A percentile compares a stretch with the other conserved stretches of the same genome.
Evolutionary conservation across 1,140 invertebrate genomes (phyloP).

Genomic region (Cardiocondyla obscurior): DNA sequence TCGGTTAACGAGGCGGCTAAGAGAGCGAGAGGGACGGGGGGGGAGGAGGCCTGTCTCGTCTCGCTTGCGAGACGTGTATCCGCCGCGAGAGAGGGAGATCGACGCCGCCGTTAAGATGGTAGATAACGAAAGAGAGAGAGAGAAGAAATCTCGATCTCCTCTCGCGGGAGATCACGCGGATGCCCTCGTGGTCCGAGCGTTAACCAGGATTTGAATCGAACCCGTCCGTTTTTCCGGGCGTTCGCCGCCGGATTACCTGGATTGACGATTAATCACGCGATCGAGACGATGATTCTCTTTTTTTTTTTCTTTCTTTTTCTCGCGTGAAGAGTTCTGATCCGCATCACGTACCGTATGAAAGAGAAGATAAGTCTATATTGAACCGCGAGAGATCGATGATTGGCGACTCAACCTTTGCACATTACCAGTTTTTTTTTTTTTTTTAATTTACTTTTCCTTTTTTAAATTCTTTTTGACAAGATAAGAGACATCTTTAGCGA

Average conservation of each 20-base stretch:
- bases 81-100: not conserved
- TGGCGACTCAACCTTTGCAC: not conserved
- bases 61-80: conserved; percentile 10
- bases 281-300: not conserved
- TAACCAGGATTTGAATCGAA: not conserved
- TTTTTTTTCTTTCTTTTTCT: not conserved
- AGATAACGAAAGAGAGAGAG: conserved; percentile 22
- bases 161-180: not conserved
- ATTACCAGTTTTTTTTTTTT: not conserved
- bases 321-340: not conserved
- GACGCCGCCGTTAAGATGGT: not conserved
- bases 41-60: not conserved
- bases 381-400: not conserved
- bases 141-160: conserved; percentile 29
- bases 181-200: not conserved
- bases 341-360: not conserved
- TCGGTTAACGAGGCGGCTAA: conserved; percentile 57
- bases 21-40: not conserved
- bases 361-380: not conserved
- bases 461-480: not conserved
- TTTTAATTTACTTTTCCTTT: too few relatives aligned
- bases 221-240: not conserved
- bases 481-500: too few relatives aligned
- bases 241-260: not conserved
- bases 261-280: not conserved